Conservation (phyloP, 2,797 vertebrate genomes). For the Anas flavirostris region DNA sequence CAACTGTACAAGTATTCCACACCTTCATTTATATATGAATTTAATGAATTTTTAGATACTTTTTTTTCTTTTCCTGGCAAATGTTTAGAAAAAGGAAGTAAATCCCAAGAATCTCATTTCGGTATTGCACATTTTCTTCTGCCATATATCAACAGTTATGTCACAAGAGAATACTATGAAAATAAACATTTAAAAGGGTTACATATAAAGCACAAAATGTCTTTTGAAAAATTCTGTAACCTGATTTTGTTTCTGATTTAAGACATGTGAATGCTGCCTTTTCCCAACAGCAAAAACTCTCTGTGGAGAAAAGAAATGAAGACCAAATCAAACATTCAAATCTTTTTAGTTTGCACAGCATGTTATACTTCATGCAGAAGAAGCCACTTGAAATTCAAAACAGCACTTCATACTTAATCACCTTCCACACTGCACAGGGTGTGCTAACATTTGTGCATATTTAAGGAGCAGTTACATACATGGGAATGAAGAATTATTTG, state of each 20-base stretch:
- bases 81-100: neutral
- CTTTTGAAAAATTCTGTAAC: neutral
- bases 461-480: neutral
- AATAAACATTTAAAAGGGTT: neutral
- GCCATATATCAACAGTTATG: neutral
- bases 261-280: neutral
- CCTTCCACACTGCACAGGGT: neutral
- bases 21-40: neutral
- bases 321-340: neutral
- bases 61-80: neutral
- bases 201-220: neutral
- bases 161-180: neutral
- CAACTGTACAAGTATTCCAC: neutral
- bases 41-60: neutral
- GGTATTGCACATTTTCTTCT: neutral
- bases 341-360: neutral
- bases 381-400: constrained; percentile 33
- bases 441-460: neutral
- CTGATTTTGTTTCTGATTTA: neutral
- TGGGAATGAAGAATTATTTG: neutral
- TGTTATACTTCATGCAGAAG: neutral
- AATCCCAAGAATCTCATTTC: neutral
- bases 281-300: neutral
- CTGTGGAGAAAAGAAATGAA: neutral
- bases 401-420: neutral